Evolutionary conservation across 2,888 invertebrate species (phyloP), one percentile per base, ranked within the genome.

Genomic region (Lasius platythorax): DNA sequence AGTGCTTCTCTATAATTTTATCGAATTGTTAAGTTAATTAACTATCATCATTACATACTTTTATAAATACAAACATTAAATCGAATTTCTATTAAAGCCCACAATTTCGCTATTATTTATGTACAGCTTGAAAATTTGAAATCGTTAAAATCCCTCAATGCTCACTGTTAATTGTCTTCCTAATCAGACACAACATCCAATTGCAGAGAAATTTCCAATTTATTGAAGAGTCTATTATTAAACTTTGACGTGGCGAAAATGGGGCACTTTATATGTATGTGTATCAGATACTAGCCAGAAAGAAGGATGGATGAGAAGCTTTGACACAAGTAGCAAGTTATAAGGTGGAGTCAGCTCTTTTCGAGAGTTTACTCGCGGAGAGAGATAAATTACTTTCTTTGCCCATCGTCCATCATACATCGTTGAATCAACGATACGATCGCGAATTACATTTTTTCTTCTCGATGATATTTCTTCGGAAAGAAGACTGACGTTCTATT

Each of bases 331-430:
- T 46, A 30, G 15, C 61, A 33, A 46, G 61, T 74, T 33, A 63
- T 53, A 53, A 64, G n/a, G 8, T 37, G 28, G 43, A 12, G 30
- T 58, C 30, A 74, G 15, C 33, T 61, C 15, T 63, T 63, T 63
- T 33, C 30, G 43, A 18, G 58, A 63, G 53, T 63, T 74, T 43
- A 18, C 12, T 74, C n/a, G 15, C 1, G 58, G 61, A 33, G 50
- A 28, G 50, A 84, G 86, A 87, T 79, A 85, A 87, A 87, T 89
- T 64, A 89, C 72, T 74, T 82, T 87, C 67, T 53, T 88, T 50
- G 61, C 40, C 81, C 33, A 81, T 88, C 87, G 84, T 89, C 61
- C 73, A 83, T 85, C 87, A 83, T 89, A 28, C 50, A 28, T 18
- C 70, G 74, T 53, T 76, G 83, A 87, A 75, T 75, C 82, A 84